Base-by-base conservation (phyloP, 2,797 vertebrate species). In the Poecile montanus region DNA sequence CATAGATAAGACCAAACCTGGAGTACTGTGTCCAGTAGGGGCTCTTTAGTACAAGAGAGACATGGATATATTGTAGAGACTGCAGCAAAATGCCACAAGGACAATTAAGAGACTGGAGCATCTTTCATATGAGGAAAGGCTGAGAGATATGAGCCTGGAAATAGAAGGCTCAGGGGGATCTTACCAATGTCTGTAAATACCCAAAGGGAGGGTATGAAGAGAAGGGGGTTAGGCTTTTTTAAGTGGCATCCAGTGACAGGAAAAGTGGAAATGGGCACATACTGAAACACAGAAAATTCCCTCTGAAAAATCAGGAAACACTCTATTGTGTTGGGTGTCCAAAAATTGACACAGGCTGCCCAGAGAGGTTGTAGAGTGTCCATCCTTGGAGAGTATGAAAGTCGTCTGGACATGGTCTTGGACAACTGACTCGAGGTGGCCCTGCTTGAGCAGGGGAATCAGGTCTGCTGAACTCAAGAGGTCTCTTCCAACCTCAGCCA, bases 301-400 rank as follows among this genome's bases (percentile, higher is more conserved):
- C 6, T 51, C 51, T 58, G 58, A 51, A 38, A 40, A 57, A 38
- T 38, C 5, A 7, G 13, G 44, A 32, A 57, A 25, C 7, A 7
- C 7, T 65, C 63, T 29, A 5, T 87, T 0, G 0, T 58, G 16
- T 45, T 66, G 38, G 4, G 16, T n/a, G 53, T 25, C n/a, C 45
- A 38, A 2, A 51, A 23, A n/a, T 7, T 51, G 19, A 13, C 23
- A 29, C 9, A 17, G 27, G 13, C 27, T n/a, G 13, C 19, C 21
- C 36, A 29, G 60, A 51, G 36, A 45, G 5, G 27, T 21, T 44
- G 11, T 66, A 12, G 27, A 45, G n/a, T 58, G 16, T 58, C 51
- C 36, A 9, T 50, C 8, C 32, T 38, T 65, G 44, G 30, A 61
- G 54, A 56, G 6, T 42, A 14, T 27, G 30, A 32, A 74, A 27